Evolutionary conservation across 2,797 vertebrate genomes (phyloP).

Genomic region (Cryptoprocta ferox): DNA sequence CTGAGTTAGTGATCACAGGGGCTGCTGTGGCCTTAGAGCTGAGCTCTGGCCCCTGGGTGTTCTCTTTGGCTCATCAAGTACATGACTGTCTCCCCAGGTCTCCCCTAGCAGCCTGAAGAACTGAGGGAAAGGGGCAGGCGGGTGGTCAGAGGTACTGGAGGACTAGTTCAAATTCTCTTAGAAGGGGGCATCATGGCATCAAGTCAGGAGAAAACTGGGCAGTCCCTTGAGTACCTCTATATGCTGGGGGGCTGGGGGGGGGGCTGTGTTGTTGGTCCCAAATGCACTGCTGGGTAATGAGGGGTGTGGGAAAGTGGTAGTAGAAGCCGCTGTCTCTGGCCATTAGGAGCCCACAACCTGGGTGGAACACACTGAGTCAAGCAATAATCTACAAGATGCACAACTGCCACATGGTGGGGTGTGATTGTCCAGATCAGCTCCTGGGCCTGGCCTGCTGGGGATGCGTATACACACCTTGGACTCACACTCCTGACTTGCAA

Average conservation of each 20-base stretch:
- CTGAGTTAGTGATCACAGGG: constrained; percentile 34
- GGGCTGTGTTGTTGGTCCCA: neutral
- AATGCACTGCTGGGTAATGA: neutral
- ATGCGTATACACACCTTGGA: neutral
- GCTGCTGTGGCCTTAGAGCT: constrained; percentile 3
- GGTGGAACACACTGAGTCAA: constrained; percentile 53
- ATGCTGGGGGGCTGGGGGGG: accelerated
- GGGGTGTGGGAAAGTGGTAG: neutral
- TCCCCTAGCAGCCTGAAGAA: neutral
- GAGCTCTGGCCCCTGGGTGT: constrained; percentile 52
- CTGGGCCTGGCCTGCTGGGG: neutral
- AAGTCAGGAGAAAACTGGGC: neutral
- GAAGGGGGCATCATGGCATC: neutral
- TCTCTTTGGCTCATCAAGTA: constrained; percentile 71
- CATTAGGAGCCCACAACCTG: neutral
- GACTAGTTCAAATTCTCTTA: neutral
- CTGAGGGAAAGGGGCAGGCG: neutral
- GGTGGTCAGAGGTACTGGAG: neutral
- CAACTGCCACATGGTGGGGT: neutral
- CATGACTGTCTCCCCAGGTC: neutral
- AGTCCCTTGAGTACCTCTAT: neutral
- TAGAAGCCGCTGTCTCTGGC: neutral
- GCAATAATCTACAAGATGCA: constrained; percentile 12
- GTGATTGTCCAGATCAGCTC: accelerated
- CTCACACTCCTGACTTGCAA: neutral